Evolutionary conservation across 2,113 vertebrate genomes (phyloP).

Genomic region (Chaetura pelagica): DNA sequence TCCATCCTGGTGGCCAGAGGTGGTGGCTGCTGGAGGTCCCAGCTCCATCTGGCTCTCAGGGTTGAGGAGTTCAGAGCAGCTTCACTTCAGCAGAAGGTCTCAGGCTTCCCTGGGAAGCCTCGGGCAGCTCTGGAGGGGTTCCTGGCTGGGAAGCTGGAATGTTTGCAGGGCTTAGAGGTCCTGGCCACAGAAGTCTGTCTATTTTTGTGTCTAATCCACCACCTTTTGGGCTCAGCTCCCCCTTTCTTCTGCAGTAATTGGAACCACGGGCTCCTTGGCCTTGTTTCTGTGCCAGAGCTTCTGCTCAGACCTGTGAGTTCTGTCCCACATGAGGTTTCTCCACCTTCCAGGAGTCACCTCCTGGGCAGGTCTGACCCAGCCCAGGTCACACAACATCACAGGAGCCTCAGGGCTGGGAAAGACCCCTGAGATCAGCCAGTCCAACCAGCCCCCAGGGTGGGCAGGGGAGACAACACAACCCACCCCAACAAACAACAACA

Average conservation of each 20-base stretch:
- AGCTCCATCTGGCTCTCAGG: neutral
- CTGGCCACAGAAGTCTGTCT: neutral
- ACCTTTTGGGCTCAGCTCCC: neutral
- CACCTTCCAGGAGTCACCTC: neutral
- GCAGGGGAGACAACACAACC: too few relatives aligned
- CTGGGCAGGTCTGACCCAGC: neutral
- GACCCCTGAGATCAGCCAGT: too few relatives aligned
- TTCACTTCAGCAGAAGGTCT: neutral
- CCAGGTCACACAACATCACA: neutral
- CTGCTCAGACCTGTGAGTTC: neutral
- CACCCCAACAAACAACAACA: too few relatives aligned
- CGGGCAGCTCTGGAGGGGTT: neutral
- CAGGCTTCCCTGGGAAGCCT: neutral
- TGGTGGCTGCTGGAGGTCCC: neutral
- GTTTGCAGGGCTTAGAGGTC: neutral
- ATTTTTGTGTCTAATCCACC: neutral
- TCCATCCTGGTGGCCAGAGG: fast-evolving
- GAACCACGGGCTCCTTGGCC: neutral
- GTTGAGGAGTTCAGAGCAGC: conserved; percentile 9
- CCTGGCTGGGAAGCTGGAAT: neutral
- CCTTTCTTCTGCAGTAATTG: neutral
- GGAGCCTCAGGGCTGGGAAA: too few relatives aligned
- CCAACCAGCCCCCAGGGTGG: too few relatives aligned
- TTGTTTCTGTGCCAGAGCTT: neutral
- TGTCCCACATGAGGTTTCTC: neutral